Evolutionary conservation across 2,113 vertebrate species (phyloP).

Genomic region (mouse (Mus musculus)): DNA sequence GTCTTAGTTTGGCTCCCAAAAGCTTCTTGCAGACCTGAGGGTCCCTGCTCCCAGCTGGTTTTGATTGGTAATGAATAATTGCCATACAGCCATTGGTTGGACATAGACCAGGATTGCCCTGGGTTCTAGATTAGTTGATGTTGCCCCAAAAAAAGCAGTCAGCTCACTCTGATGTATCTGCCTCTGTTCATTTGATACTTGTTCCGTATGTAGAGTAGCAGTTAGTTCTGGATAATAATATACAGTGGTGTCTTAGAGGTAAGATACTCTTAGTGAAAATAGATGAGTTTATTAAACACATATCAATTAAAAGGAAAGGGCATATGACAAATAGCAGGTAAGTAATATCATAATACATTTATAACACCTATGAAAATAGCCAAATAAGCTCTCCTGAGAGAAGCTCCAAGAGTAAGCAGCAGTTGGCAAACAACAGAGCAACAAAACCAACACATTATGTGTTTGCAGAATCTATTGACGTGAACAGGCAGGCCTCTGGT

Average conservation of each 20-base stretch:
- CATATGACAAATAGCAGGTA: not conserved
- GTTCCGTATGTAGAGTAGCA: not conserved
- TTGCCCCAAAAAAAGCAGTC: too few relatives aligned
- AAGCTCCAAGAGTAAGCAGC: not conserved
- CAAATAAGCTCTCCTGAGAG: too few relatives aligned
- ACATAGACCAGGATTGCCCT: not conserved
- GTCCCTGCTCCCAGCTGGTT: too few relatives aligned
- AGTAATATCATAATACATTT: not conserved
- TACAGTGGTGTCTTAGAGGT: too few relatives aligned
- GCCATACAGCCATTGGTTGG: too few relatives aligned
- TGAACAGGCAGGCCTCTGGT: not conserved
- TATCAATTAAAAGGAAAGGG: not conserved
- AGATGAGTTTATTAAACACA: not conserved
- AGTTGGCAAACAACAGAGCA: not conserved
- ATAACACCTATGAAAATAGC: not conserved
- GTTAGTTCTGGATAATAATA: not conserved
- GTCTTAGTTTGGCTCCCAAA: too few relatives aligned
- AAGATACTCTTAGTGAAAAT: not conserved
- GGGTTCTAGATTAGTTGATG: not conserved
- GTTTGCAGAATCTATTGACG: not conserved
- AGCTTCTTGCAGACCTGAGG: too few relatives aligned
- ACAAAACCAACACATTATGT: fast-evolving
- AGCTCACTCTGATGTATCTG: too few relatives aligned
- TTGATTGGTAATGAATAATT: too few relatives aligned
- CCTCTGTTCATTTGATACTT: not conserved